Conservation (phyloP, 1,140 invertebrate genomes). For the Diabrotica virgifera region DNA sequence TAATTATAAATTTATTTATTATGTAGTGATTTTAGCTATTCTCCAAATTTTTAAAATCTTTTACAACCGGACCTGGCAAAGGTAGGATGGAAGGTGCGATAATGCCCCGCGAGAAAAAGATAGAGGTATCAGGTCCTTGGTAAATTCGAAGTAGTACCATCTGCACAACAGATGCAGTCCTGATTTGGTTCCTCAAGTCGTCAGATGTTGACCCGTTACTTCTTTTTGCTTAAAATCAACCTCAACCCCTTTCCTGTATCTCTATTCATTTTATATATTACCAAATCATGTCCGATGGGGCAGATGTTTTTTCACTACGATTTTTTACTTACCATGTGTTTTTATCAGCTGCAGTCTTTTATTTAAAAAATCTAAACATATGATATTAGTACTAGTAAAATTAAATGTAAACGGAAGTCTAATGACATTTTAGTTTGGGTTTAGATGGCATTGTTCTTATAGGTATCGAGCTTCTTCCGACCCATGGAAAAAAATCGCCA, state of each 20-base stretch:
- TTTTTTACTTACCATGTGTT: conserved; percentile 41
- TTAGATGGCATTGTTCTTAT: too few relatives aligned
- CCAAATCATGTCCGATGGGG: conserved; percentile 43
- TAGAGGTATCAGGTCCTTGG: conserved; percentile 36
- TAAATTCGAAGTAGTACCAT: conserved; percentile 29
- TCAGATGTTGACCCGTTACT: conserved; percentile 36
- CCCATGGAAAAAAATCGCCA: too few relatives aligned
- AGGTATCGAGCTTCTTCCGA: too few relatives aligned
- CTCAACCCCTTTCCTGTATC: conserved; percentile 40
- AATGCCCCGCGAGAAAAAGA: conserved; percentile 19
- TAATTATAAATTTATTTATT: too few relatives aligned
- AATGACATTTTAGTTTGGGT: not conserved
- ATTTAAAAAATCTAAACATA: not conserved
- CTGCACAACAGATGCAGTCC: conserved; percentile 45
- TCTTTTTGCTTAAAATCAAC: conserved; percentile 39
- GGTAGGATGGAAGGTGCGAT: conserved; percentile 17
- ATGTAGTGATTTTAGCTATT: too few relatives aligned
- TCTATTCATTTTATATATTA: conserved; percentile 42
- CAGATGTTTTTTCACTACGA: conserved; percentile 41
- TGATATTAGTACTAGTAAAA: not conserved
- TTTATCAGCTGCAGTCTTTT: conserved; percentile 38
- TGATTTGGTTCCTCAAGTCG: conserved; percentile 43
- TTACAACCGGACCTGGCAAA: conserved; percentile 2
- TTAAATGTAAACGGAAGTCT: not conserved
- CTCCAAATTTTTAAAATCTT: not conserved